Evolutionary conservation across 1,140 invertebrate genomes (phyloP), one percentile per base, ranked within the genome.

Genomic region (Neodiprion lecontei): DNA sequence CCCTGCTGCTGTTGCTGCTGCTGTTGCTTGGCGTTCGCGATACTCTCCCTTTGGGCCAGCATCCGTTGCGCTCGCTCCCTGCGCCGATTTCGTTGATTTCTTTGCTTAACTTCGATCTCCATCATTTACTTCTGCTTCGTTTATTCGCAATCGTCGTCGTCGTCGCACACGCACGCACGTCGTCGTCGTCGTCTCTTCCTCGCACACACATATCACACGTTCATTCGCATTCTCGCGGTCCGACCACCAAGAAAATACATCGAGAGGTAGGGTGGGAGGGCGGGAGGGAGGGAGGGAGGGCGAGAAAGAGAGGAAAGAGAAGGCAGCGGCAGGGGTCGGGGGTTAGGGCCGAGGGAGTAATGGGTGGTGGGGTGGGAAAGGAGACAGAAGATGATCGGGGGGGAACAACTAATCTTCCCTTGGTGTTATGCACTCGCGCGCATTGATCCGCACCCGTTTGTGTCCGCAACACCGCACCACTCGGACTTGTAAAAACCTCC

Each of bases 1-100:
- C 53, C 61, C 76, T 76, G 77, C 74, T 61, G 65, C 47, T 67
- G 49, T 53, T 73, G 40, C 70, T 83, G 81, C 73, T 83, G 83
- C 74, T 86, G 84, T 74, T 88, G 85, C 81, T 86, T 88, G 72
- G 85, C 86, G 87, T 89, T 91, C 84, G 90, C 89, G 86, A 91
- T 90, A 85, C 90, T 92, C 89, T 93, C 92, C 88, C 93, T 91
- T 89, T 93, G 92, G 85, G 94, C 94, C 90, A 95, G 92, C 92
- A 95, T 94, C 87, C 94, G 94, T 91, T 95, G 94, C 80, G 94
- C 94, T 85, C 95, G 91, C 89, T 96, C 95, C 88, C 94, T 92
- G 84, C 95, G 92, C 85, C 94, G 92, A 85, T 95, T 96, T 88
- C 95, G 93, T 89, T 96, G 94, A 85, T 91, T 92, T 77, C 88